Evolutionary conservation across 2,888 invertebrate genomes (phyloP).

Genomic region (Yponomeuta plumbellus): DNA sequence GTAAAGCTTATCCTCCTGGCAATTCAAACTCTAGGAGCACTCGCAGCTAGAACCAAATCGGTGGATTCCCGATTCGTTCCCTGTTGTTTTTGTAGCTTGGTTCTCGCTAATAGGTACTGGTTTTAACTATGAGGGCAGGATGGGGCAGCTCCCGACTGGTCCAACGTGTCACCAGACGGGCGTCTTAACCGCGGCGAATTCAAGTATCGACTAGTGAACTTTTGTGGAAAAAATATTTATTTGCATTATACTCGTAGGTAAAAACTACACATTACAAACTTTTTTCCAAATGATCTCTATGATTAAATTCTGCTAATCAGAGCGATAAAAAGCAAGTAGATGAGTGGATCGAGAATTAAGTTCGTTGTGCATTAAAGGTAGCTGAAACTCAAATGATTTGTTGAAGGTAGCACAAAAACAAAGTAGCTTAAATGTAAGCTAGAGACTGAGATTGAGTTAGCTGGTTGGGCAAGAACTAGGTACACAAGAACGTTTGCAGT

Average conservation of each 20-base stretch:
- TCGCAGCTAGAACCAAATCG: constrained; percentile 25
- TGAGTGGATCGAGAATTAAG: no score
- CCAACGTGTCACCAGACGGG: background rate
- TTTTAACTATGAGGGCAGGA: constrained; percentile 47
- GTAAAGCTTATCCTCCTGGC: constrained; percentile 2
- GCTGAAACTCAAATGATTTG: no score
- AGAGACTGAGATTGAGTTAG: no score
- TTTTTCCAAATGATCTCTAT: no score
- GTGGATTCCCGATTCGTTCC: constrained; percentile 76
- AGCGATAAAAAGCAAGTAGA: no score
- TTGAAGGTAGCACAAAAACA: no score
- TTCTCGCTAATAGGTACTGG: constrained; percentile 69
- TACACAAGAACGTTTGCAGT: no score
- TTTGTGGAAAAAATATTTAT: background rate
- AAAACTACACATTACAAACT: no score
- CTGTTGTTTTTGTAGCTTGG: constrained; percentile 72
- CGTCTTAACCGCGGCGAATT: background rate
- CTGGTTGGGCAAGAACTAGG: no score
- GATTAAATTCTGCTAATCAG: no score
- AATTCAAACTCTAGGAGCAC: background rate
- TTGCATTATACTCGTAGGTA: no score
- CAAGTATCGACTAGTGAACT: background rate
- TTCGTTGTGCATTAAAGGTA: background rate
- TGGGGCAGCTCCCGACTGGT: constrained; percentile 26
- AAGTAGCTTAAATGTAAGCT: no score